These are phyloP conservation scores for Phainopepla nitens DNA, from an alignment of 2,113 vertebrate genomes.

Conservation along the genomic window DNA sequence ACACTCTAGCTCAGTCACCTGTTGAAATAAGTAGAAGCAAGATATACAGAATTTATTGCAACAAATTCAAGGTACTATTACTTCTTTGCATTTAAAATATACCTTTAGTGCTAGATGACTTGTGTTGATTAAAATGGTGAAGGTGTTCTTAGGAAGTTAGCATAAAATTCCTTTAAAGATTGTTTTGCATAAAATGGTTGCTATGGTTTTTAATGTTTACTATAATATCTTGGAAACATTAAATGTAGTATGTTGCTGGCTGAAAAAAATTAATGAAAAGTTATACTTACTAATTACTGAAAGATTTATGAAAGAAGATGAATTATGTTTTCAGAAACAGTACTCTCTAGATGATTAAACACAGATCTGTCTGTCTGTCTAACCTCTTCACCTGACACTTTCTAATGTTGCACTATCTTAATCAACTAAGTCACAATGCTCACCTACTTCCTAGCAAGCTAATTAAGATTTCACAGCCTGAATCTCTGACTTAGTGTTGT, in stretches of 20 bases:
- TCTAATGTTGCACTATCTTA: not conserved
- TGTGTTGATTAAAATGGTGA: not conserved
- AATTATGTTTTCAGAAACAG: not conserved
- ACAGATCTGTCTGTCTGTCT: not conserved
- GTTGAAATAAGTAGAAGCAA: slow-evolving; percentile 9
- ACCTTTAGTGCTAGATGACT: not conserved
- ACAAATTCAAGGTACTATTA: not conserved
- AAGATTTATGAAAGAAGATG: not conserved
- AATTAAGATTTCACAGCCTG: not conserved
- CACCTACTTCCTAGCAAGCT: not conserved
- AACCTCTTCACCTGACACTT: not conserved
- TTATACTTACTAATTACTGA: not conserved
- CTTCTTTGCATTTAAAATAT: not conserved
- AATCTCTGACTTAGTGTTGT: not conserved
- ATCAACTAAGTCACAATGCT: not conserved
- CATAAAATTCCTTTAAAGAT: not conserved
- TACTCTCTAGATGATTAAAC: not conserved
- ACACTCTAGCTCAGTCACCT: slow-evolving; percentile 94
- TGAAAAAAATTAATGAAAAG: not conserved
- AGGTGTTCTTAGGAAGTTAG: not conserved
- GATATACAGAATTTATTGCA: not conserved
- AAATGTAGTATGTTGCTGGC: not conserved
- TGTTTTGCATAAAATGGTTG: not conserved
- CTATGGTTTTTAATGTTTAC: not conserved
- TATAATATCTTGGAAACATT: not conserved